phyloP scores from a whole-genome alignment of 2,888 invertebrate genomes.

The Tribolium freemani region DNA sequence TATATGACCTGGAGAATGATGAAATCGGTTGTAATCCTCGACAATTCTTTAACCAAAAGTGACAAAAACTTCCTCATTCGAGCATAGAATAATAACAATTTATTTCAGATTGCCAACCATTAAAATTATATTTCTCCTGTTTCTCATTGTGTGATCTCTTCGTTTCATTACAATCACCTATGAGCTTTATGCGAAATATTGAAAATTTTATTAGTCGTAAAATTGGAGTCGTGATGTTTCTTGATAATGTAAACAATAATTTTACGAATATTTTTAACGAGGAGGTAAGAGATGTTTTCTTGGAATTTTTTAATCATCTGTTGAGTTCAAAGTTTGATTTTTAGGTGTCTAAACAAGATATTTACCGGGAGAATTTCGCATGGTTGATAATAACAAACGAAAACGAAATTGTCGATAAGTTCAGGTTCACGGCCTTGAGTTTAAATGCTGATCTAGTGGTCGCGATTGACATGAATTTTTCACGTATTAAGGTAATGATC shows the following conservation, averaged over 20 bases:
- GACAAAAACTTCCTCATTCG: background rate
- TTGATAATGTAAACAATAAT: constrained; percentile 3
- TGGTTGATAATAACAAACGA: constrained; percentile 46
- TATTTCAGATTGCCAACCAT: background rate
- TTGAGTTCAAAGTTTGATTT: constrained; percentile 13
- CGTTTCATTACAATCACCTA: background rate
- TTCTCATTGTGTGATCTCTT: background rate
- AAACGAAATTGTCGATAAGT: constrained; percentile 16
- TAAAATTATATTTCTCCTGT: background rate
- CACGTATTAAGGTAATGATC: constrained; percentile 23
- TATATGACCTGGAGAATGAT: constrained; percentile 5
- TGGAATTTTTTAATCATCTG: background rate
- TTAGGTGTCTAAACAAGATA: constrained; percentile 38
- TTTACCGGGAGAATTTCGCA: constrained; percentile 35
- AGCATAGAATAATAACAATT: background rate
- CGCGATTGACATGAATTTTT: constrained; percentile 33
- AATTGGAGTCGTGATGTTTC: background rate
- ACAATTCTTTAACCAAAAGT: background rate
- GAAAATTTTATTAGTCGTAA: background rate
- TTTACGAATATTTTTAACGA: background rate
- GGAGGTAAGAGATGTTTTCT: constrained; percentile 21
- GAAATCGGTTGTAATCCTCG: background rate
- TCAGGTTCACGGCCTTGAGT: constrained; percentile 42
- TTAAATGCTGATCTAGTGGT: constrained; percentile 46
- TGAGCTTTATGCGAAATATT: background rate